phyloP scores from a whole-genome alignment of 2,797 vertebrate genomes.

The Sciaenops ocellatus region DNA sequence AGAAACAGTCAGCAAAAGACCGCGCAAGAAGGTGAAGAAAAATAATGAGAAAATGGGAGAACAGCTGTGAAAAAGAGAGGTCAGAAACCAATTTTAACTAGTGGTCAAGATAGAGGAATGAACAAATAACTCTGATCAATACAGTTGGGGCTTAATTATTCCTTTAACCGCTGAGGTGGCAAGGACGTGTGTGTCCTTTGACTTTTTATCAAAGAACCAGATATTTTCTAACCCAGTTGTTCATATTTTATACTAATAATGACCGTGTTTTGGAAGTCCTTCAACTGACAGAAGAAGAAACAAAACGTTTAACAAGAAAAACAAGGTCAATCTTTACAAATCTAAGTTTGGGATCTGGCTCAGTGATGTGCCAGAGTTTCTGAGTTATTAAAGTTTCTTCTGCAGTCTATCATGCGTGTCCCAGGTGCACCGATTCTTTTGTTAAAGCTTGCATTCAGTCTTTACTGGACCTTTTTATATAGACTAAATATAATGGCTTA shows the following conservation, averaged over 20 bases:
- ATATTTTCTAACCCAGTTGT: not conserved
- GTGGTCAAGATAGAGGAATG: not conserved
- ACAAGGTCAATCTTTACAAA: too few relatives aligned
- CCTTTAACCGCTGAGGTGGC: not conserved
- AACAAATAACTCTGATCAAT: not conserved
- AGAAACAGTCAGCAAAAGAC: constrained; percentile 10
- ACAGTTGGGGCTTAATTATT: not conserved
- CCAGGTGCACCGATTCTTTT: not conserved
- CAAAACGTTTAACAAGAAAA: too few relatives aligned
- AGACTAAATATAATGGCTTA: not conserved
- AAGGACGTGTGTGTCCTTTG: not conserved
- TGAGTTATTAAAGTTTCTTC: not conserved
- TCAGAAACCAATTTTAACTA: not conserved
- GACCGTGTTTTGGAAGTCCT: not conserved
- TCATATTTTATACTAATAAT: not conserved
- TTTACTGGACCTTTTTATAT: not conserved
- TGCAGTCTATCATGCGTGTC: not conserved
- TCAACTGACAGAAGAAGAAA: not conserved
- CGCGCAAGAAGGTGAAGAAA: not conserved
- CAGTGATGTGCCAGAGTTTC: too few relatives aligned
- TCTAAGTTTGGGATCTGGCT: not conserved
- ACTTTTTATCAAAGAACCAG: not conserved
- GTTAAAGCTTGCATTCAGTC: not conserved
- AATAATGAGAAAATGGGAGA: not conserved
- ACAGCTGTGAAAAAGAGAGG: not conserved